Evolutionary conservation across 2,888 invertebrate genomes (phyloP).

Genomic region (Drosophila antonietae): DNA sequence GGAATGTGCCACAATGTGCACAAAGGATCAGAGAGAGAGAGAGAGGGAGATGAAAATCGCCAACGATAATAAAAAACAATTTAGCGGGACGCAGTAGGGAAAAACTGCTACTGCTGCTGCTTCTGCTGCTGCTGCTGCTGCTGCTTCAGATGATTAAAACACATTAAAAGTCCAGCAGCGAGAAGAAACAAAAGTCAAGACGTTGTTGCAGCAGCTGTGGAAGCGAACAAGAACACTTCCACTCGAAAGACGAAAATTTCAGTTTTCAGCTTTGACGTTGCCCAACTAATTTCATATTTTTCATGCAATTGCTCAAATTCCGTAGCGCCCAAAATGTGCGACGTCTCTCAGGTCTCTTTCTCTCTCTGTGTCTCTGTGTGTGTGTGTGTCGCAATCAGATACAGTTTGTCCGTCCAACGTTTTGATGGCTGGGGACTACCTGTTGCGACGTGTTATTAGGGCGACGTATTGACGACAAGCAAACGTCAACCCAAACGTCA

Average conservation of each 20-base stretch:
- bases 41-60: constrained; percentile 58
- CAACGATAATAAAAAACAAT: constrained; percentile 73
- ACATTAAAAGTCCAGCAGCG: constrained; percentile 85
- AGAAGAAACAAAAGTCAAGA: constrained; percentile 15
- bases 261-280: constrained; percentile 31
- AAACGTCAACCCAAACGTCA: constrained; percentile 84
- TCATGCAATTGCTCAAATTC: constrained; percentile 82
- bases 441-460: constrained; percentile 84
- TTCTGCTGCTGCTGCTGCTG: too few species aligned
- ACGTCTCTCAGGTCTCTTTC: constrained; percentile 1
- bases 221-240: not conserved
- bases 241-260: constrained; percentile 20
- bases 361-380: constrained; percentile 4
- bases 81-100: constrained; percentile 27
- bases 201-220: not conserved
- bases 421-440: constrained; percentile 80
- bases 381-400: constrained; percentile 70
- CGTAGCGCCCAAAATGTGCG: constrained; percentile 50
- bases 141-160: constrained; percentile 83
- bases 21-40: constrained; percentile 72
- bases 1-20: constrained; percentile 71
- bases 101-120: not conserved
- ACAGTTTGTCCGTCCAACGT: constrained; percentile 48
- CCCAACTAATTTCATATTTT: constrained; percentile 83
- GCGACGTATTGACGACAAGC: constrained; percentile 84